Evolutionary conservation across 2,888 invertebrate genomes (phyloP).

Genomic region (Bruchidius siliquastri): DNA sequence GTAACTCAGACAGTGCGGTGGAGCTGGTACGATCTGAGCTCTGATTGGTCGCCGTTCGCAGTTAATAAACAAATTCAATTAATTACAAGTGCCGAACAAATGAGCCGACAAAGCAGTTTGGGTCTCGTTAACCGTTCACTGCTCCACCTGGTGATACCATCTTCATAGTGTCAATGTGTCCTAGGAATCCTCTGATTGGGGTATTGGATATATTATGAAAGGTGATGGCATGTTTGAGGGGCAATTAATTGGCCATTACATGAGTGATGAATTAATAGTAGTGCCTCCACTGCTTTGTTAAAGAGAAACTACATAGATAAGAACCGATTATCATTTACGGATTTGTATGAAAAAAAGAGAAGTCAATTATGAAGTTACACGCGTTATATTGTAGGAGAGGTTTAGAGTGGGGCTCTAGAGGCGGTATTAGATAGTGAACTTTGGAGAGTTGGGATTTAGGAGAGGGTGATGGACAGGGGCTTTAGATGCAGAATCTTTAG

Average conservation of each 20-base stretch:
- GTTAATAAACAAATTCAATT: conserved; percentile 27
- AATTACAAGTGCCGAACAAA: conserved; percentile 22
- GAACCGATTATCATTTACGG: too few species aligned
- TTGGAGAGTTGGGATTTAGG: too few species aligned
- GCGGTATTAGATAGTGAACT: too few species aligned
- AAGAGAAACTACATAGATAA: too few species aligned
- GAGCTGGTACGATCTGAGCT: not conserved
- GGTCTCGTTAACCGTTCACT: not conserved
- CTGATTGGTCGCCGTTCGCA: conserved; percentile 3
- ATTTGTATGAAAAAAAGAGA: too few species aligned
- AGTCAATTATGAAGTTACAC: too few species aligned
- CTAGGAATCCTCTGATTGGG: not conserved
- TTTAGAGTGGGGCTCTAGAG: too few species aligned
- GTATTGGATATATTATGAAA: not conserved
- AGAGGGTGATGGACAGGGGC: too few species aligned
- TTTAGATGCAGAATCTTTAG: too few species aligned
- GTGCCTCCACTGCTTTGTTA: not conserved
- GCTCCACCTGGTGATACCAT: not conserved
- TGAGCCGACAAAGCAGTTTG: conserved; percentile 15
- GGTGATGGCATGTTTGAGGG: not conserved
- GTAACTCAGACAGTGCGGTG: not conserved
- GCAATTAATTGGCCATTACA: not conserved
- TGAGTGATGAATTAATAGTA: not conserved
- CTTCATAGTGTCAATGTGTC: not conserved
- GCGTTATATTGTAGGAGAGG: too few species aligned